Evolutionary conservation across 2,113 vertebrate genomes (phyloP).

Genomic region (Thalassarche chlororhynchos): DNA sequence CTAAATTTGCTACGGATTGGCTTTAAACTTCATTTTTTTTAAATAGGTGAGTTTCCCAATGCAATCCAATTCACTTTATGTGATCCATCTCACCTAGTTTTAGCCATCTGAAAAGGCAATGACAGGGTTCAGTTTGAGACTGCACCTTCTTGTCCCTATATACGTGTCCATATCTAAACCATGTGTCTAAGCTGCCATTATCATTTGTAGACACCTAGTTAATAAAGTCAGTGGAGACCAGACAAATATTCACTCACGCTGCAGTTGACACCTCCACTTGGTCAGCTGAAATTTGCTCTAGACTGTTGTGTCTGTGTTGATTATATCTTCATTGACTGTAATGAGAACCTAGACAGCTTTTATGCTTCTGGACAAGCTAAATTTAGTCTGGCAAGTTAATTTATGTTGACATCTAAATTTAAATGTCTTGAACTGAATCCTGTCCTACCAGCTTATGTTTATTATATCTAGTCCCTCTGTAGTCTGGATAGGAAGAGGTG

Average conservation of each 20-base stretch:
- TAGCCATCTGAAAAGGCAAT: background rate
- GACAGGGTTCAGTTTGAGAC: background rate
- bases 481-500: background rate
- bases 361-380: background rate
- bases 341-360: background rate
- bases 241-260: rapidly evolving
- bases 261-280: background rate
- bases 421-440: background rate
- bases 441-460: background rate
- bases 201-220: background rate
- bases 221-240: background rate
- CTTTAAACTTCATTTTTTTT: background rate
- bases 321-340: background rate
- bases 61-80: background rate
- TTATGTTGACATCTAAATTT: background rate
- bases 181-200: background rate
- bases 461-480: background rate
- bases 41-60: background rate
- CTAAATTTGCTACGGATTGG: background rate
- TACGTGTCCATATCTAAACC: background rate
- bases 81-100: background rate
- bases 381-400: background rate
- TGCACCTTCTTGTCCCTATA: background rate
- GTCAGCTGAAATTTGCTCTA: background rate
- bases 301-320: background rate